phyloP scores from a whole-genome alignment of 2,113 vertebrate species.

The Zapus hudsonius region DNA sequence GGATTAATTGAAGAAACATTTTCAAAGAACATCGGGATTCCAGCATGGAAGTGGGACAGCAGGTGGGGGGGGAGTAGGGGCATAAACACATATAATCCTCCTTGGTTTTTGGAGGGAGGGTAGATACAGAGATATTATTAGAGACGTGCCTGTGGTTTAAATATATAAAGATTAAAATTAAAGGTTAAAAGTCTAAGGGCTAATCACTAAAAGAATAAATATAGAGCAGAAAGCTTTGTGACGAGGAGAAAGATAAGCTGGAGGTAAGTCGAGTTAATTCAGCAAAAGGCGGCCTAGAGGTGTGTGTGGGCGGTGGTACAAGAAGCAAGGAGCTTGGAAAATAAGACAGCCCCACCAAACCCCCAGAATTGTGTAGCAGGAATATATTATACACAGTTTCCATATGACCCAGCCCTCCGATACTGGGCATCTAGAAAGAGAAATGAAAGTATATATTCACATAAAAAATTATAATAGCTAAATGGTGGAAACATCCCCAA shows the following conservation, averaged over 20 bases:
- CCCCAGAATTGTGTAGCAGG: not conserved
- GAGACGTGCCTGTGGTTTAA: not conserved
- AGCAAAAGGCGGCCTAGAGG: not conserved
- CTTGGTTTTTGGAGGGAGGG: not conserved
- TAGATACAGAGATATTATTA: not conserved
- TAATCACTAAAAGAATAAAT: constrained; percentile 15
- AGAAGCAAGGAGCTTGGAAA: not conserved
- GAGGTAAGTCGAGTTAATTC: not conserved
- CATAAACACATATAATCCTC: not conserved
- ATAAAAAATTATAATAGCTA: not conserved
- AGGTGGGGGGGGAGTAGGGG: not conserved
- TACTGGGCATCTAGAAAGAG: not conserved
- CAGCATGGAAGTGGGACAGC: not conserved
- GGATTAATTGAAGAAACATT: not conserved
- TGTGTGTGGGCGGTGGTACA: not conserved
- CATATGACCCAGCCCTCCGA: not conserved
- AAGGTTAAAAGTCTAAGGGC: not conserved
- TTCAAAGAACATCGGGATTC: constrained; percentile 24
- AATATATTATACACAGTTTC: not conserved
- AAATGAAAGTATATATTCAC: not conserved
- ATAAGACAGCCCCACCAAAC: not conserved
- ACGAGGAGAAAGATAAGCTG: not conserved
- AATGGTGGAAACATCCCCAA: not conserved
- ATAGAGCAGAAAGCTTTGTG: not conserved
- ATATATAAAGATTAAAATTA: constrained; percentile 23